Base-by-base conservation (phyloP, 2,797 vertebrate genomes). In the Ctenosaura bakeri region DNA sequence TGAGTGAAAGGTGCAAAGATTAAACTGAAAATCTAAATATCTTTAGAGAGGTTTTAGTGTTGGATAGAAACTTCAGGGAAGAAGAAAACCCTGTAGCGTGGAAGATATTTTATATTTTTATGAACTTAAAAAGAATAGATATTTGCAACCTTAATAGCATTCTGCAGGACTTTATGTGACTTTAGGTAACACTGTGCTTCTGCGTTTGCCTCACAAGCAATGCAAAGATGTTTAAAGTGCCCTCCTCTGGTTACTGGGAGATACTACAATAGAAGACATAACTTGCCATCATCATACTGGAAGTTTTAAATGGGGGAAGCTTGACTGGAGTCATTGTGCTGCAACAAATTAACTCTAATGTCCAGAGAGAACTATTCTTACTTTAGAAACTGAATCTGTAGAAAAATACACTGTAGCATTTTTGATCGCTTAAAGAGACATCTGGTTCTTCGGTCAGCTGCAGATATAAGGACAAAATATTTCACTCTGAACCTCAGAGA, bases 241-340 rank as follows among this genome's bases (percentile, higher is more conserved):
- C 97, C 97, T 98, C 97, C 96, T 97, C 97, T 97, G 97, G 97
- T 96, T 94, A 93, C 92, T 93, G 95, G 94, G 94, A 97, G 95
- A 95, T 95, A 94, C 83, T 97, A 92, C 95, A 93, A 92, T 69
- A 88, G 95, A 90, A 94, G 94, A 64, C 90, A 94, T 92, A 94
- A 69, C 91, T 89, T 88, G 86, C 92, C 93, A 94, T 86, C 90
- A 87, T 90, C 95, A 94, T 94, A 94, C 92, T 92, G 90, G 90
- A 92, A 92, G 88, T 93, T 88, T 93, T 93, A 92, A 92, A 13
- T 86, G 91, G 56, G 90, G 73, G 77, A 90, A 90, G 91, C 89
- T 86, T 84, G 90, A 95, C 93, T 0, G 16, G 93, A 96, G 78
- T 94, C 91, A 94, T 94, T 96, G 94, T 95, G 95, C 94, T 96